These are phyloP conservation scores for Herpetotheres cachinnans DNA, from an alignment of 2,113 vertebrate species.

Conservation along the genomic window DNA sequence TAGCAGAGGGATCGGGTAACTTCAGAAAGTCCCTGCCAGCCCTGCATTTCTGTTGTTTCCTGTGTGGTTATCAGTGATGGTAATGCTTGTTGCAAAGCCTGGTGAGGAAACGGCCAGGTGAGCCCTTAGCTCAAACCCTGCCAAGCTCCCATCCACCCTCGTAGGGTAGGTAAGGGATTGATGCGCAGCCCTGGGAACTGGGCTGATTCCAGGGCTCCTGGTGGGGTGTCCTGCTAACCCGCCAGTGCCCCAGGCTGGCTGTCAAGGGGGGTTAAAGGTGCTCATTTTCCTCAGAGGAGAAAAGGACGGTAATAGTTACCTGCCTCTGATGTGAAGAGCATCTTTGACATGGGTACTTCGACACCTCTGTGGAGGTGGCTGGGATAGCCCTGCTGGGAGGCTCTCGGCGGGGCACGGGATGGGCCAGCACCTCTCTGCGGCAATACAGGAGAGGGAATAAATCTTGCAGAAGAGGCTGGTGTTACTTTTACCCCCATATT, in stretches of 20 bases:
- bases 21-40: neutral
- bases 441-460: neutral
- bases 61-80: neutral
- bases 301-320: neutral
- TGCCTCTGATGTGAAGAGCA: neutral
- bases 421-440: neutral
- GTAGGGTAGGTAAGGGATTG: neutral
- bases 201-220: neutral
- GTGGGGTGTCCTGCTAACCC: neutral
- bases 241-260: neutral
- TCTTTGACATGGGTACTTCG: neutral
- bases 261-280: neutral
- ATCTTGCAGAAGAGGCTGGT: neutral
- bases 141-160: neutral
- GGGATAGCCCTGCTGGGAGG: neutral
- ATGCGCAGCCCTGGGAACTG: neutral
- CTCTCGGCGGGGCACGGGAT: fast-evolving
- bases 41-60: neutral
- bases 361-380: neutral
- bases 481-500: fast-evolving
- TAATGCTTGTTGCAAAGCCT: neutral
- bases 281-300: fast-evolving
- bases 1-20: neutral
- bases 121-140: neutral
- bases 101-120: neutral